Evolutionary conservation across 2,888 invertebrate genomes (phyloP), one percentile per base, ranked within the genome.

Genomic region (Ceriagrion tenellum): DNA sequence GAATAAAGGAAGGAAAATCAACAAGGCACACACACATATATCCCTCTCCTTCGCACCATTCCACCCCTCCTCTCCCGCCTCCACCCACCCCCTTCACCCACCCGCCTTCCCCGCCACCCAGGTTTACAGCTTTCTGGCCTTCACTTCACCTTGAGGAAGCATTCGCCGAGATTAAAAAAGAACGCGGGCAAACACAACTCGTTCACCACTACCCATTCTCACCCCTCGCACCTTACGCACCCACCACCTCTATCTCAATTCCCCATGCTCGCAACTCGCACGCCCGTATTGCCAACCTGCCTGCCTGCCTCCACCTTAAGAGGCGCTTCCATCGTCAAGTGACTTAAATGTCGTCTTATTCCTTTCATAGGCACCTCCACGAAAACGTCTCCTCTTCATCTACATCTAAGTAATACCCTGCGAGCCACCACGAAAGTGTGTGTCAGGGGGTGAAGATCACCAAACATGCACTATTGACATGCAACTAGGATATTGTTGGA

Each of bases 111-210:
- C 81, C 4, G 1, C 81, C 35, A 16, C 30, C 81, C 81, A 81
- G 16, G 81, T 93, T 93, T 35, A 93, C 63, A 93, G 69, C 93
- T 93, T 74, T 69, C 69, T 47, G 93, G 69, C 93, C 93, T 93
- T 93, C 93, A 74, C 93, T 74, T 93, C 93, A 93, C 93, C 93
- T 93, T 93, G 93, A 89, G 93, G 81, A 90, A 56, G 56, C 59
- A 55, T 93, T 69, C n/a, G 93, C 56, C 69, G 93, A 63, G 93
- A 93, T 63, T 93, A 35, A 93, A 93, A 59, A 26, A 93, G 26
- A 47, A 47, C 63, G 74, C 47, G 69, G 30, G 26, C 56, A 59
- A 56, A 69, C 93, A 69, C 93, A 40, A 69, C 69, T 63, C 63
- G 63, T 69, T 93, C 69, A 69, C 93, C 69, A 69, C 93, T 93